Evolutionary conservation across 2,113 vertebrate species (phyloP), one percentile per base, ranked within the genome.

Genomic region (Miniopterus natalensis): DNA sequence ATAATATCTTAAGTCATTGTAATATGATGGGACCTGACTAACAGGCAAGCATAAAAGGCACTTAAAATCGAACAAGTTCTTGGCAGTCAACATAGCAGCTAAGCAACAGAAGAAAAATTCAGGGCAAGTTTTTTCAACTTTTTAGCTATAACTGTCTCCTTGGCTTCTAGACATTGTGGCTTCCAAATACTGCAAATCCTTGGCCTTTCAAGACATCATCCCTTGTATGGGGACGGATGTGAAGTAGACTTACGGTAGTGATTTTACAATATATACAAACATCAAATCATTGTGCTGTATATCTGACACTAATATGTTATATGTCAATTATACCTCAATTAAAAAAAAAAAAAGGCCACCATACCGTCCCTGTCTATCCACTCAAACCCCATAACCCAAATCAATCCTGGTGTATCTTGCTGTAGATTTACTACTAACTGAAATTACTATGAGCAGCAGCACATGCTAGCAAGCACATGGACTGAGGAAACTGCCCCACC

Each of bases 51-150:
- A 75, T 51, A 87, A 65, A 87, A 92, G 77, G 55, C 31, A 47
- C 70, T 94, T 95, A 93, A 77, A 96, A 71, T 55, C 87, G 86
- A 90, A 92, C 63, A 92, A 88, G 81, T 63, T 91, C 83, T 91
- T 94, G 63, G 92, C 83, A 94, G 86, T 94, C 88, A 88, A 91
- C 79, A 89, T 4, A 71, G 92, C 80, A 96, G 81, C 59, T 75
- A 95, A 95, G 80, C 94, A 95, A 95, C 73, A 92, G 27, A 55
- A 49, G 45, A 78, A 59, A 49, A 75, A 95, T 15, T 42, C 23
- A 66, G 70, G 40, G 49, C 92, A 95, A 92, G 49, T 85, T 77
- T 93, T 95, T 75, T 94, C 81, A 87, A 81, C 36, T 78, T 93
- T 95, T 93, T 55, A 51, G 73, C 89, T 88, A 65, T 61, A 83